Conservation (phyloP, 2,888 invertebrate genomes). For the Aleiodes leptofemur region DNA sequence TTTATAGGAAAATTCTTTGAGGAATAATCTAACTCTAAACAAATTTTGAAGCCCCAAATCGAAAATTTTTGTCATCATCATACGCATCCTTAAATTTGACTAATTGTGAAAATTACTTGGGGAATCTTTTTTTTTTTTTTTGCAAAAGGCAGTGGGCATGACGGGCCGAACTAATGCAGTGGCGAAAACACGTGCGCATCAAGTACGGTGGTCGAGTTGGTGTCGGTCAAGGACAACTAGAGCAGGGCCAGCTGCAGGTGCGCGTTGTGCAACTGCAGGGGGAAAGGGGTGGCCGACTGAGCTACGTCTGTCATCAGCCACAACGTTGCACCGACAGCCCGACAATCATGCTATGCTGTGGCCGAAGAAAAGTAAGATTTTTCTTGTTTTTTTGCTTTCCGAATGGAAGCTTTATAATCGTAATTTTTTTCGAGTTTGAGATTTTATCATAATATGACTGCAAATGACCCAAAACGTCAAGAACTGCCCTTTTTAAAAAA, state of each 20-base stretch:
- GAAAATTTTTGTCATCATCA: no score
- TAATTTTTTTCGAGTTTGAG: no score
- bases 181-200: conserved; percentile 76
- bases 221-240: conserved; percentile 74
- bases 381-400: not conserved
- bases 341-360: conserved; percentile 97
- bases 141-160: conserved; percentile 71
- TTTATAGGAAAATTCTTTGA: no score
- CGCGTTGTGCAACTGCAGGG: conserved; percentile 74
- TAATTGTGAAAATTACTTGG: not conserved
- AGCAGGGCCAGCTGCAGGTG: conserved; percentile 66
- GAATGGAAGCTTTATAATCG: no score
- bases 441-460: no score
- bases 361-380: conserved; percentile 90
- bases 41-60: no score
- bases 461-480: no score
- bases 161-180: conserved; percentile 75
- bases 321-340: conserved; percentile 80
- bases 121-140: conserved; percentile 38
- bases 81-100: not conserved
- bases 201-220: conserved; percentile 76
- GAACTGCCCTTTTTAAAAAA: no score
- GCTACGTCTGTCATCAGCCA: conserved; percentile 67
- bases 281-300: conserved; percentile 62
- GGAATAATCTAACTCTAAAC: no score